phyloP scores from a whole-genome alignment of 2,888 invertebrate species.

The Pristionchus japonicus region DNA sequence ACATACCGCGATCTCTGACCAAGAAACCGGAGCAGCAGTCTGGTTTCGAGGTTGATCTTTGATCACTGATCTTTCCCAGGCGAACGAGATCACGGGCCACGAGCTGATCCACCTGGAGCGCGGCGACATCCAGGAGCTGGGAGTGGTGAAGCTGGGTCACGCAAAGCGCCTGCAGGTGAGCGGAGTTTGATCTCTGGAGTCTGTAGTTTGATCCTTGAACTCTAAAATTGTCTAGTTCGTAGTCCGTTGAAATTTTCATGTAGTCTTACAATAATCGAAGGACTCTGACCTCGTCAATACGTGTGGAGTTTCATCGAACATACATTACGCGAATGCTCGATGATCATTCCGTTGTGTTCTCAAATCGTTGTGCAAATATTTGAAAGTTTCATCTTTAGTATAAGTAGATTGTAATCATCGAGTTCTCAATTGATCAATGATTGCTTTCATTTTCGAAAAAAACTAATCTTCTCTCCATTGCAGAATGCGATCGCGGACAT shows the following conservation, averaged over 20 bases:
- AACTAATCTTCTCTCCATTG: not conserved
- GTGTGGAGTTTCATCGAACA: too few species aligned
- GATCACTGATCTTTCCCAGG: too few species aligned
- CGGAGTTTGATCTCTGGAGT: not conserved
- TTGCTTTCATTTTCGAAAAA: not conserved
- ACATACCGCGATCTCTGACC: too few species aligned
- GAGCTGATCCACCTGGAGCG: constrained; percentile 81
- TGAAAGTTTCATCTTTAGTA: not conserved
- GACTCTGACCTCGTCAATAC: too few species aligned
- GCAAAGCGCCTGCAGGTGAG: constrained; percentile 89
- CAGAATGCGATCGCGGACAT: constrained; percentile 47
- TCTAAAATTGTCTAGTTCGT: not conserved
- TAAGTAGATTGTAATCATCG: not conserved
- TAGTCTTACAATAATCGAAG: too few species aligned
- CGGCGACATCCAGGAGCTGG: constrained; percentile 84
- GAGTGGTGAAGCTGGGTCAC: constrained; percentile 94
- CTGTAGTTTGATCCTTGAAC: not conserved
- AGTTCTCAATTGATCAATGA: not conserved
- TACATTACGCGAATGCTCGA: too few species aligned
- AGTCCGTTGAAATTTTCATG: too few species aligned
- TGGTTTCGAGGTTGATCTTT: too few species aligned
- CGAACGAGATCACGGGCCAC: constrained; percentile 44
- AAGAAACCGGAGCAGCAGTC: too few species aligned
- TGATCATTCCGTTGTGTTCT: too few species aligned
- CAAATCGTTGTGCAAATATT: too few species aligned